Base-by-base conservation (phyloP, 2,888 invertebrate genomes). In the Drosophila subquinaria region DNA sequence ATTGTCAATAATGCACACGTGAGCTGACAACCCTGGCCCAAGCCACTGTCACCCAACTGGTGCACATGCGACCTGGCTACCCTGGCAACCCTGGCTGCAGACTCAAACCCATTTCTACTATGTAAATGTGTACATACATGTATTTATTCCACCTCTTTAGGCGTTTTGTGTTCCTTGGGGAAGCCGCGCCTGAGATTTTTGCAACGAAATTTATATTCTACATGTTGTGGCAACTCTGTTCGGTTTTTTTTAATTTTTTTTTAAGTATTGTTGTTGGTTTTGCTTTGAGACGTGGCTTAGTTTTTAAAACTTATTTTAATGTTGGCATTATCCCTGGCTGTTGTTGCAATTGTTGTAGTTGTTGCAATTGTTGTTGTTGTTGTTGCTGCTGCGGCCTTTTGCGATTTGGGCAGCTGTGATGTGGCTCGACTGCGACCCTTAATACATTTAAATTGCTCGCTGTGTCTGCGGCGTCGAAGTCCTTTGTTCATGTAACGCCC, bases 231-330 rank as follows among this genome's bases (percentile, higher is more conserved):
- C 47, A 61, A n/a, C 56, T 20, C 35, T 59, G 43, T 17, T 50
- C 35, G 57, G 42, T 48, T 70, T 59, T 69, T 15, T 59, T 66
- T 60, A 17, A 17, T 65, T 69, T 30, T 40, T 55, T 27, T 48
- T 71, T 63, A n/a, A n/a, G n/a, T 71, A 42, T 51, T 59, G n/a
- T 45, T 64, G 56, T 62, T 67, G 45, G 50, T 55, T 61, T 62
- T 48, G 57, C 52, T 65, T 42, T 40, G 38, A 55, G 65, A 43
- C 60, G 53, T 17, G 1, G 78, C 78, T 82, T 69, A 76, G 76
- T 82, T 80, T 80, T 78, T 70, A 78, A 78, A 82, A 83, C 78
- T 72, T 73, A 73, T 82, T 80, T 84, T 76, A 78, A 75, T 82
- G 81, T 72, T 72, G 69, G 55, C 76, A 76, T 78, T 63, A 48